These are phyloP conservation scores for Ptychadena robeensis DNA, from an alignment of 2,797 vertebrate genomes.

Conservation along the genomic window DNA sequence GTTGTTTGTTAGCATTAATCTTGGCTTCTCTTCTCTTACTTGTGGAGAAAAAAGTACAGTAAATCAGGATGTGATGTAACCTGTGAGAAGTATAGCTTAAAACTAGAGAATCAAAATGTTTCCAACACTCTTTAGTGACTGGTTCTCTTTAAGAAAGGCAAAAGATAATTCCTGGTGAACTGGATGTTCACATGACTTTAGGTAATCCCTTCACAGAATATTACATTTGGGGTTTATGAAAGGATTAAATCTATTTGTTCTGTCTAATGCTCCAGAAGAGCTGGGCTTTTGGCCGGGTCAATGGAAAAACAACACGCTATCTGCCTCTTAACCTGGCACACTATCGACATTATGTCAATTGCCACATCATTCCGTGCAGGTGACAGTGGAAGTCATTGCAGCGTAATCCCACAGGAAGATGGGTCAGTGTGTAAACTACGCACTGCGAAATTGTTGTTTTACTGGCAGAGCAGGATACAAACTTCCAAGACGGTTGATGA, in stretches of 20 bases:
- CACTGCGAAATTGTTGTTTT: not conserved
- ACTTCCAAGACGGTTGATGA: no score
- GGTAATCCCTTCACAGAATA: slow-evolving; percentile 4
- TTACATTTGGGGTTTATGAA: slow-evolving; percentile 2
- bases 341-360: not conserved
- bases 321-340: not conserved
- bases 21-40: no score
- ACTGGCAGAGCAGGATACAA: not conserved
- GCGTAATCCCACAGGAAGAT: not conserved
- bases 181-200: not conserved
- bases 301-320: not conserved
- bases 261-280: not conserved
- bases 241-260: slow-evolving; percentile 13
- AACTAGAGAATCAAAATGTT: not conserved
- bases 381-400: not conserved
- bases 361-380: not conserved
- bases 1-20: no score
- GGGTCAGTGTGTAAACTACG: slow-evolving; percentile 1
- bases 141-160: not conserved
- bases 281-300: slow-evolving; percentile 15
- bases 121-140: not conserved
- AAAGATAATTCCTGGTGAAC: not conserved
- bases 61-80: not conserved
- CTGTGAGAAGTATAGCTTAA: not conserved
- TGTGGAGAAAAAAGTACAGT: not conserved